Evolutionary conservation across 1,140 invertebrate genomes (phyloP), one percentile per base, ranked within the genome.

Genomic region (Rhagoletis zephyria): DNA sequence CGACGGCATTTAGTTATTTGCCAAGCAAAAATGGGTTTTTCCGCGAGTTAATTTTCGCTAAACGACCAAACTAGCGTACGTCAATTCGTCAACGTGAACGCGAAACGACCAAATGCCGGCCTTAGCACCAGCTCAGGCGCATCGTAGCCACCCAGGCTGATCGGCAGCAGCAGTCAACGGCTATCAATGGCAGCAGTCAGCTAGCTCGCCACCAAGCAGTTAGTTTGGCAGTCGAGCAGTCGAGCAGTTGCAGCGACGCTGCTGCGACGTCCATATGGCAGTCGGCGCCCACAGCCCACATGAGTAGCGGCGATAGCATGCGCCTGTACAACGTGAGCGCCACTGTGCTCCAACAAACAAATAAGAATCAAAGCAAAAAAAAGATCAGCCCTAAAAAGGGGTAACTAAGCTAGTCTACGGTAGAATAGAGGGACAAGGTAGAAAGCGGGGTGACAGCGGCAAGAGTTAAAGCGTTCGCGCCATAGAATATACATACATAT

Each of bases 61-160:
- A 77, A 77, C 81, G 30, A n/a, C 19, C 51, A 85, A 85, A 85
- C 59, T 63, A 48, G 51, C 56, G 85, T 61, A 85, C 6, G 60
- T 61, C 85, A 85, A 87, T 91, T 90, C 88, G 88, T 89, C 91
- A 89, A 89, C 42, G 91, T 89, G 91, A 91, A 91, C 91, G 90
- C 91, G 91, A 90, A 89, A 89, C 88, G 88, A 91, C 87, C 90
- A 91, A 91, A 91, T 91, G 91, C 91, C 91, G 91, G 88, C 67
- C 89, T 88, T 90, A 88, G 87, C 89, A 56, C 65, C 51, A 65
- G 87, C 85, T 88, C 88, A 56, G 88, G 67, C 30, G 48, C 87
- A 77, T 12, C 85, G 87, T 88, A 60, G 90, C 48, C 90, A 67
- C 87, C 81, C 56, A 59, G 89, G 42, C 85, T 14, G 64, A 19